phyloP scores from a whole-genome alignment of 2,797 vertebrate genomes.

The Anolis apletophallus region DNA sequence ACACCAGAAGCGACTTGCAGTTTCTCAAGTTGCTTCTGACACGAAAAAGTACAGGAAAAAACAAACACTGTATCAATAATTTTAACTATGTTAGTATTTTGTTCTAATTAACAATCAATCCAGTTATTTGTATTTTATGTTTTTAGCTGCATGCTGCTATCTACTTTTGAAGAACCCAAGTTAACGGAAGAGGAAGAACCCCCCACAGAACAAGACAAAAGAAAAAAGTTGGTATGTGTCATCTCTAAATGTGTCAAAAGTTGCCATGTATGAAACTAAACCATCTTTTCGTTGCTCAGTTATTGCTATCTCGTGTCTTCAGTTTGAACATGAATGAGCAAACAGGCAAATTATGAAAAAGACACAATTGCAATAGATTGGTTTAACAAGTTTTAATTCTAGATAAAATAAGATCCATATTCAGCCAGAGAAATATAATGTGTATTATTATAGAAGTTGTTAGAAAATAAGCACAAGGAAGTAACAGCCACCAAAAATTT shows the following conservation, averaged over 20 bases:
- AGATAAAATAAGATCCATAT: not conserved
- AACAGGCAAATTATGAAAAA: not conserved
- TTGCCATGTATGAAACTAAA: not conserved
- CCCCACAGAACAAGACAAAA: conserved; percentile 97
- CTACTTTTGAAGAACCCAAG: conserved; percentile 90
- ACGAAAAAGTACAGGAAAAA: not conserved
- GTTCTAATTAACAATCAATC: not conserved
- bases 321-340: not conserved
- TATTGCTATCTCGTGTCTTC: not conserved
- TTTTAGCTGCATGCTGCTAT: conserved; percentile 96
- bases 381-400: not conserved
- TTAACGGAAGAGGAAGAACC: conserved; percentile 93
- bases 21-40: too few relatives aligned
- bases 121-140: conserved; percentile 54
- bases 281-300: not conserved
- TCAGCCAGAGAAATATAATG: not conserved
- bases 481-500: not conserved
- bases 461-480: not conserved
- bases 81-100: not conserved
- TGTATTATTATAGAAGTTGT: not conserved
- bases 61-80: not conserved
- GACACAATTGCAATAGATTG: not conserved
- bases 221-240: conserved; percentile 90
- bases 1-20: too few relatives aligned
- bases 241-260: conserved; percentile 1